phyloP scores from a whole-genome alignment of 2,113 vertebrate species.

The Oreotrochilus melanogaster region DNA sequence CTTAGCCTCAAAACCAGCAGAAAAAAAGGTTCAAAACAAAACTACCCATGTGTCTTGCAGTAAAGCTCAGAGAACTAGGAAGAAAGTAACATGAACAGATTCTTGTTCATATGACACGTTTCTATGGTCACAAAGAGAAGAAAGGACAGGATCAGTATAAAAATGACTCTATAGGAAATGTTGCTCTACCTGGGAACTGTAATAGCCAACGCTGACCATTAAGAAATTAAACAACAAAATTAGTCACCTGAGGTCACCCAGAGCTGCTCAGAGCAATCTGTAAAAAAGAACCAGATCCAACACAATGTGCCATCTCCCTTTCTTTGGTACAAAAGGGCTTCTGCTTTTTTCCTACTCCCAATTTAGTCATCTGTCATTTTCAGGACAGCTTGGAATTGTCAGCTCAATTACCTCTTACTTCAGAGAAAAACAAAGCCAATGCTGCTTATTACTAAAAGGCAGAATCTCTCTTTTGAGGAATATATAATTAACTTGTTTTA shows the following conservation, averaged over 20 bases:
- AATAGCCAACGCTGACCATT: neutral
- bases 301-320: neutral
- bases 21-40: neutral
- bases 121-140: slow-evolving; percentile 58
- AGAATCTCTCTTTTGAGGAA: slow-evolving; percentile 35
- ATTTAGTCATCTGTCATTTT: slow-evolving; percentile 53
- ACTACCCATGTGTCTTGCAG: neutral
- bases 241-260: neutral
- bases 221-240: slow-evolving; percentile 20
- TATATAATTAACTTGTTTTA: neutral
- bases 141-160: slow-evolving; percentile 20
- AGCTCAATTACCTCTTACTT: slow-evolving; percentile 47
- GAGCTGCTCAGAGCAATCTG: neutral
- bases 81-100: neutral
- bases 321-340: slow-evolving; percentile 48
- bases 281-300: slow-evolving; percentile 9
- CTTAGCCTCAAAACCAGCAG: neutral
- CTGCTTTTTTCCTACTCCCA: slow-evolving; percentile 47
- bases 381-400: slow-evolving; percentile 45
- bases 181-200: neutral
- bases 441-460: neutral
- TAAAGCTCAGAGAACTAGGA: neutral
- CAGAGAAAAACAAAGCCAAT: slow-evolving; percentile 55
- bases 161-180: neutral
- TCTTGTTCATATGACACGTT: neutral